Evolutionary conservation across 2,113 vertebrate species (phyloP), one percentile per base, ranked within the genome.

Genomic region (Aspidoscelis tigris): DNA sequence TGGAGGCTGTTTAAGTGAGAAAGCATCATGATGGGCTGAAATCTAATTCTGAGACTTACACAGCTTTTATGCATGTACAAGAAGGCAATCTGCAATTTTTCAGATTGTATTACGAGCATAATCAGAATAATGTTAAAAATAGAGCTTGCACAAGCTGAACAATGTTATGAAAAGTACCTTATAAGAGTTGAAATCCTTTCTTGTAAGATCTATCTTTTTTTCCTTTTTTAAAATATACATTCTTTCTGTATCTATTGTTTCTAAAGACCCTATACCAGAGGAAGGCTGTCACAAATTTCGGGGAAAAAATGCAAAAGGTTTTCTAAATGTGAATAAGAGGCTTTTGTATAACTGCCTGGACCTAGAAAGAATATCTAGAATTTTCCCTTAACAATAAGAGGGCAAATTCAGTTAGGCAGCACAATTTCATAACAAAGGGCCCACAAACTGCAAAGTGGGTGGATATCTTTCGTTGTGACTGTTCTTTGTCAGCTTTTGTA

Each of bases 401-500:
- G 81, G 33, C 89, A 91, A 93, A 93, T 95, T 94, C 89, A 88
- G 26, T 95, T 92, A 87, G 93, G 86, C 90, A 92, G 84, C 93
- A 95, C 88, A 89, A 93, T 94, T 92, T 92, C 81, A 81, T 90
- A 89, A 95, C 94, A 95, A 95, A 96, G 93, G 95, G 90, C 90
- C 55, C 65, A 24, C 83, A 89, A 90, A 92, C 85, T 94, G 91
- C 95, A 94, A 86, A 91, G 92, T 93, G 90, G 47, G 92, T 88
- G 89, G 88, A 94, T 91, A 88, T 90, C 88, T 94, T 95, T 95
- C 84, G 87, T 87, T 93, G 94, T 90, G 88, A 90, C 92, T 94
- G 2, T 93, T 93, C 93, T 89, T 64, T 73, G 95, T 96, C 95
- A 96, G 96, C 96, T 95, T 92, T 96, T 96, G 93, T 91, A 95